Evolutionary conservation across 2,113 vertebrate species (phyloP).

Genomic region (Zootoca vivipara): DNA sequence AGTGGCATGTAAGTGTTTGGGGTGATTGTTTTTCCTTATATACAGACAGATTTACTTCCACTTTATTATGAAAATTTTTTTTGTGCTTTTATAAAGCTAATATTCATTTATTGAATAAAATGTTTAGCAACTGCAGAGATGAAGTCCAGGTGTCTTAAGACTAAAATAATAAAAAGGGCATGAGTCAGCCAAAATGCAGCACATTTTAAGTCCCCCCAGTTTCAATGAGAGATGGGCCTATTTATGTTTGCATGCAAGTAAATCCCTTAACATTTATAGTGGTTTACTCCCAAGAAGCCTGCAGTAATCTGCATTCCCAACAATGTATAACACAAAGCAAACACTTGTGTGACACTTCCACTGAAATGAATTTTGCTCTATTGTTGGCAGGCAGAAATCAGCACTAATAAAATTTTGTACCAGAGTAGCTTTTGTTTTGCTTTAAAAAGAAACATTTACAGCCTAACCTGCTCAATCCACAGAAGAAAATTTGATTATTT

Average conservation of each 20-base stretch:
- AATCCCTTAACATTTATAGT: too few relatives aligned
- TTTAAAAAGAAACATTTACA: not conserved
- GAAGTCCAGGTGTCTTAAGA: not conserved
- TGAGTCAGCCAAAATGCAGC: not conserved
- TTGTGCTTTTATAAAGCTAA: conserved; percentile 3
- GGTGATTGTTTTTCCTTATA: not conserved
- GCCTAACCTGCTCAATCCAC: not conserved
- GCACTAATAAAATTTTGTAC: not conserved
- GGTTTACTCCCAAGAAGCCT: not conserved
- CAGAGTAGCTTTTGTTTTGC: not conserved
- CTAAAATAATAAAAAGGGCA: not conserved
- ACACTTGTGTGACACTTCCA: too few relatives aligned
- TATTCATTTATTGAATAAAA: not conserved
- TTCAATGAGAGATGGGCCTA: not conserved
- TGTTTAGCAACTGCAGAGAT: conserved; percentile 3
- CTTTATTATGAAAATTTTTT: not conserved
- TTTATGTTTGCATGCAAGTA: not conserved
- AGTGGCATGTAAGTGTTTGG: not conserved
- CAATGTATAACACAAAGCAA: not conserved
- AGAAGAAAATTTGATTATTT: not conserved
- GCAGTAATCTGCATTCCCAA: not conserved
- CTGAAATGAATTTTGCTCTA: not conserved
- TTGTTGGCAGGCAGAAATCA: not conserved
- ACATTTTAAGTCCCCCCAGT: not conserved
- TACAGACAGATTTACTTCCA: not conserved